Evolutionary conservation across 2,797 vertebrate species (phyloP), one percentile per base, ranked within the genome.

Genomic region (Yasuhikotakia modesta): DNA sequence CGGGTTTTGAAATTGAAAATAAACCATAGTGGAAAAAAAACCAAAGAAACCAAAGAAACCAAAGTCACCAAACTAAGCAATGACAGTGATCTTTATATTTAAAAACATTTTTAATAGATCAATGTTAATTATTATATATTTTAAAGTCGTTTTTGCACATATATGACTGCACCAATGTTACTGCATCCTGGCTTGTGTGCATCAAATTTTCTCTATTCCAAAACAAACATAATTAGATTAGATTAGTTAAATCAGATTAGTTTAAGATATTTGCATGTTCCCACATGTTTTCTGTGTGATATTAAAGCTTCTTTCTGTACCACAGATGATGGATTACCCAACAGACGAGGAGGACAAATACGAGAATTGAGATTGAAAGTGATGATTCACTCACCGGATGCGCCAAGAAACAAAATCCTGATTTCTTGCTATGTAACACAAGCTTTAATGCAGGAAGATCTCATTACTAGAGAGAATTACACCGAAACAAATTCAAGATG

Each of bases 381-480:
- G 19, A 39, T 19, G 13, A 63, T 32, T 63, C 7, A 24, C 46
- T 27, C 61, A 61, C 17, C 21, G 58, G 24, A 48, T 67, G 50
- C 2, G 19, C 61, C 21, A 61, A 50, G 19, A 77, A 27, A 77
- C 43, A 60, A 70, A 61, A 69, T 3, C 11, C 27, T 3, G 55
- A 70, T 60, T 58, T 61, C 35, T 22, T 69, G 48, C 19, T 17
- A 21, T 45, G 61, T 22, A 45, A 55, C 45, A 65, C 17, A 75
- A 46, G 52, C 35, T 70, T 71, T 53, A 46, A 5, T 27, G 22
- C 39, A 68, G 69, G 19, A 48, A 73, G 69, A 57, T 61, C 52
- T 70, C 58, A 76, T 73, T 72, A 53, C 65, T 70, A 57, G 21
- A 24, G 22, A 60, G 70, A 70, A 83, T 83, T 74, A 79, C 32